These are phyloP conservation scores for Gallinago stenura DNA, from an alignment of 2,797 vertebrate genomes.

Conservation along the genomic window DNA sequence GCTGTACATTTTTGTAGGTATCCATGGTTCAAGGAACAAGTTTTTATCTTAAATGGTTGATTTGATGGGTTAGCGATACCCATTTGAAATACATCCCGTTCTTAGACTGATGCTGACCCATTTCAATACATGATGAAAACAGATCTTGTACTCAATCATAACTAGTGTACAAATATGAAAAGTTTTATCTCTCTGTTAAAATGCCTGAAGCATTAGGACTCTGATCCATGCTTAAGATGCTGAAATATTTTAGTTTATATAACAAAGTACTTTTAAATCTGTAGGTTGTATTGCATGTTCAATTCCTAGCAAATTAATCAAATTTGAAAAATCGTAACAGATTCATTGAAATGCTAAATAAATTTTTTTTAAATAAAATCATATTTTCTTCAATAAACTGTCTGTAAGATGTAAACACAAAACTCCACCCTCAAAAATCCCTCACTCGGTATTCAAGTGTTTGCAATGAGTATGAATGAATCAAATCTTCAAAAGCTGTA, in stretches of 20 bases:
- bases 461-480: not conserved
- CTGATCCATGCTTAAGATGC: not conserved
- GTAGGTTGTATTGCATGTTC: not conserved
- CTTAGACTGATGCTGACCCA: not conserved
- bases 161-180: not conserved
- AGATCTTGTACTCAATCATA: not conserved
- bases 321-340: not conserved
- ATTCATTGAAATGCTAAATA: not conserved
- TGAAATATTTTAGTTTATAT: constrained; percentile 5
- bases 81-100: not conserved
- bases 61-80: not conserved
- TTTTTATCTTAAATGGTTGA: not conserved
- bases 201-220: not conserved
- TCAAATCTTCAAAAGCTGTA: not conserved
- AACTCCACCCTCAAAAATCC: not conserved
- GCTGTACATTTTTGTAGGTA: not conserved
- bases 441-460: not conserved
- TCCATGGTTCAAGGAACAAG: not conserved
- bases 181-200: not conserved
- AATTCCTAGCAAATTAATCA: not conserved
- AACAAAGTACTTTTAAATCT: not conserved
- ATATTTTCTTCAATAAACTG: not conserved
- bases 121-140: not conserved
- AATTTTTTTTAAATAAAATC: not conserved
- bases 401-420: not conserved